Percentiles rank a stretch among this genome's conserved stretches.
phyloP scores from a whole-genome alignment of 2,888 invertebrate species.

The Erannis defoliaria region DNA sequence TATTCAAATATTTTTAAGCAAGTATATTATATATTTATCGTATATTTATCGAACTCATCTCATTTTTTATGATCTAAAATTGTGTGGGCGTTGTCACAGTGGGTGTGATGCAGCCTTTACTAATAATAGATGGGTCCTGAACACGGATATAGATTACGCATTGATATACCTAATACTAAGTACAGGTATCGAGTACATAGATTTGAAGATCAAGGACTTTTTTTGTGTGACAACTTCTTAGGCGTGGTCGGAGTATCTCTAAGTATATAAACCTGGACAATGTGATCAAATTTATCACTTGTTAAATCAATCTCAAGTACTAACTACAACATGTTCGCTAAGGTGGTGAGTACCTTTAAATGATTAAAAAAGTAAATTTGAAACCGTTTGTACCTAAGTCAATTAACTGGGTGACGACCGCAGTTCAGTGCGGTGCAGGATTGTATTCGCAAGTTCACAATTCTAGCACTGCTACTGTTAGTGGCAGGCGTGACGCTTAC shows the following conservation, averaged over 20 bases:
- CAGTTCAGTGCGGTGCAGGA: too few relatives aligned
- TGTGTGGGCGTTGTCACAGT: constrained; percentile 21
- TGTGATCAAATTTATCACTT: constrained; percentile 70
- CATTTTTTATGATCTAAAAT: constrained; percentile 7
- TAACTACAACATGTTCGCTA: constrained; percentile 74
- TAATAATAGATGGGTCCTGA: constrained; percentile 26
- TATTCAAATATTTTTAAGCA: neutral
- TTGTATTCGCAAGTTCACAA: too few relatives aligned
- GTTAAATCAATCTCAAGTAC: constrained; percentile 68
- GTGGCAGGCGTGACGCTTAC: too few relatives aligned
- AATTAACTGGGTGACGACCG: too few relatives aligned
- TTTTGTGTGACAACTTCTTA: constrained; percentile 68
- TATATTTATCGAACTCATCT: constrained; percentile 1
- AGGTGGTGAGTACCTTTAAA: constrained; percentile 72
- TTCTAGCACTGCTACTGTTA: too few relatives aligned
- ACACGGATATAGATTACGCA: constrained; percentile 48
- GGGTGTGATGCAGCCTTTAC: constrained; percentile 19
- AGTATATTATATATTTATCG: neutral
- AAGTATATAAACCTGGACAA: constrained; percentile 73
- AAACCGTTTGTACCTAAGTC: neutral
- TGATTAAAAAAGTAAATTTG: constrained; percentile 19
- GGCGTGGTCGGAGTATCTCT: constrained; percentile 71
- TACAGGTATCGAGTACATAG: constrained; percentile 64
- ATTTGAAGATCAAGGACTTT: constrained; percentile 83
- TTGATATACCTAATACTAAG: constrained; percentile 52